These are phyloP conservation scores for Mythimna vitellina DNA, from an alignment of 2,888 invertebrate genomes.

Conservation along the genomic window DNA sequence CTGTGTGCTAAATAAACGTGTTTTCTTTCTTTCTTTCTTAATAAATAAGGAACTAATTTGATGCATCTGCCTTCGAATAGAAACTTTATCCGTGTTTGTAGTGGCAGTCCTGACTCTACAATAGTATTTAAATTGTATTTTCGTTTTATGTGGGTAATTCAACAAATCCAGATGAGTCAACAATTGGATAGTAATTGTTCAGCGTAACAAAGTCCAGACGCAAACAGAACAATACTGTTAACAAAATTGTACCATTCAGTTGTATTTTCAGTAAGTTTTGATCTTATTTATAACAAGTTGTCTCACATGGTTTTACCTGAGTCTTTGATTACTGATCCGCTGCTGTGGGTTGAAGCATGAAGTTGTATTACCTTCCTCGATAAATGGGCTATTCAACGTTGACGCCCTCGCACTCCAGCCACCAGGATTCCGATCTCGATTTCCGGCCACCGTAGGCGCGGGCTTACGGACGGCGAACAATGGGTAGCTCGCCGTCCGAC, in stretches of 20 bases:
- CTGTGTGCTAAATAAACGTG: too few relatives aligned
- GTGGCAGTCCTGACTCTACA: slow-evolving; percentile 1
- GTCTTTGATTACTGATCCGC: too few relatives aligned
- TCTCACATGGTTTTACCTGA: too few relatives aligned
- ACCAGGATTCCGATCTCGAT: too few relatives aligned
- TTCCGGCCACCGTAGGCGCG: too few relatives aligned
- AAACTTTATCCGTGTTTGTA: background rate
- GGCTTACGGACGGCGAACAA: too few relatives aligned
- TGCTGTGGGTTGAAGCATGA: too few relatives aligned
- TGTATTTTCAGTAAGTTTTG: slow-evolving; percentile 8
- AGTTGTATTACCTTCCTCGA: too few relatives aligned
- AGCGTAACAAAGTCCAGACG: slow-evolving; percentile 53
- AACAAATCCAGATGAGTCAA: slow-evolving; percentile 42
- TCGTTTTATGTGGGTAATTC: slow-evolving; percentile 52
- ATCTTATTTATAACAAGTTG: background rate
- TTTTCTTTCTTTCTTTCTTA: too few relatives aligned
- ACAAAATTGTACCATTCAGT: slow-evolving; percentile 2
- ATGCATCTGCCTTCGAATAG: slow-evolving; percentile 3
- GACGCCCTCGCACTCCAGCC: too few relatives aligned
- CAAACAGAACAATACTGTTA: slow-evolving; percentile 27
- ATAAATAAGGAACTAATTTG: background rate
- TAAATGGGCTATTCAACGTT: too few relatives aligned
- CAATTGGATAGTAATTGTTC: slow-evolving; percentile 32
- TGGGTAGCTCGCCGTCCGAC: too few relatives aligned
- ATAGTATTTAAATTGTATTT: slow-evolving; percentile 44